A percentile compares a stretch with the other conserved stretches of the same genome.
These are phyloP conservation scores for Thamnophis sirtalis DNA, from an alignment of 2,113 vertebrate genomes.

Conservation along the genomic window DNA sequence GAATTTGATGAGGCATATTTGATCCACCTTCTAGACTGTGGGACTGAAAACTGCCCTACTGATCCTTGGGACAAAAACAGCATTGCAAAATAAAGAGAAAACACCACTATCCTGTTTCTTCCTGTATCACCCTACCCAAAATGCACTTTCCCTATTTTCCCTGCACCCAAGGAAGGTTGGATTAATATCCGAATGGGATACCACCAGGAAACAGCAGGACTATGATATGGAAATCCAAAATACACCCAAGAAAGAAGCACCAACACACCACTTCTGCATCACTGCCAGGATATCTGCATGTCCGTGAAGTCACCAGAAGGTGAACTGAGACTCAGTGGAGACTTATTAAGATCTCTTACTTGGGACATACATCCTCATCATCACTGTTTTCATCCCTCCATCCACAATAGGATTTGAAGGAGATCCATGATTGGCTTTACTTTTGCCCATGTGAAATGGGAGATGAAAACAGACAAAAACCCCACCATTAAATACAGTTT, in stretches of 20 bases:
- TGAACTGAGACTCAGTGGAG: not conserved
- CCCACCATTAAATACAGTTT: not conserved
- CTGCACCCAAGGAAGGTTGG: not conserved
- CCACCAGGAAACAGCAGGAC: not conserved
- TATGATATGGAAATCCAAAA: not conserved
- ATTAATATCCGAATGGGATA: not conserved
- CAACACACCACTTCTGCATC: not conserved
- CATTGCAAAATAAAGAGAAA: not conserved
- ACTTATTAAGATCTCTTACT: not conserved
- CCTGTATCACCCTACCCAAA: not conserved
- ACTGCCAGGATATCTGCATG: not conserved
- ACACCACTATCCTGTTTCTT: not conserved
- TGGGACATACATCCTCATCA: not conserved
- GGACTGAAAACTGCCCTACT: not conserved
- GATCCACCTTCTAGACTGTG: not conserved
- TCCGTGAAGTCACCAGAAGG: not conserved
- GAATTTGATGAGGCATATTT: not conserved
- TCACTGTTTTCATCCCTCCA: not conserved
- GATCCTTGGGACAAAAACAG: not conserved
- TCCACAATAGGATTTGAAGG: not conserved
- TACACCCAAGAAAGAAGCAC: not conserved
- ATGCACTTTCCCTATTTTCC: not conserved
- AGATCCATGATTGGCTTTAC: not conserved
- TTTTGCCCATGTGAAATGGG: not conserved
- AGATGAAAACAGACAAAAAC: not conserved